These are phyloP conservation scores for Linnaemya vulpina DNA, from an alignment of 2,888 invertebrate genomes.

Conservation along the genomic window DNA sequence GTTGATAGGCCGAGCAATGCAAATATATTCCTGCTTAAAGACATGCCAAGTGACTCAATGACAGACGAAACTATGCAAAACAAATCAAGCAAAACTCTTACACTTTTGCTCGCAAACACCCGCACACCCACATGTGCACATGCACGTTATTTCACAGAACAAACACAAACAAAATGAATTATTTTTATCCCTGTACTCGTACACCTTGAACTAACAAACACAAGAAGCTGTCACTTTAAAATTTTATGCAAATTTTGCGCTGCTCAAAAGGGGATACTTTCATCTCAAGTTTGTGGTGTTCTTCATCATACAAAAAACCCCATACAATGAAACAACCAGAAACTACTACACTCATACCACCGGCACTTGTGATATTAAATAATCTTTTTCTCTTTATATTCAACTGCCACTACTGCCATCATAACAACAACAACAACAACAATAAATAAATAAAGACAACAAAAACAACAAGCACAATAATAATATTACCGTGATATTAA, in stretches of 20 bases:
- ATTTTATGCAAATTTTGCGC: slow-evolving; percentile 68
- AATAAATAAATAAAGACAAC: not conserved
- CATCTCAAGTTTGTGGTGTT: slow-evolving; percentile 65
- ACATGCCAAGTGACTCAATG: slow-evolving; percentile 35
- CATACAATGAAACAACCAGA: not conserved
- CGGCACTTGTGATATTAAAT: slow-evolving; percentile 26
- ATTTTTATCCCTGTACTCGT: slow-evolving; percentile 55
- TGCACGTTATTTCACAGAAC: slow-evolving; percentile 10
- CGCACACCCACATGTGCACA: not conserved
- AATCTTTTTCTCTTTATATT: slow-evolving; percentile 28
- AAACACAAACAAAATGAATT: slow-evolving; percentile 41
- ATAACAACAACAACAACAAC: slow-evolving; percentile 1
- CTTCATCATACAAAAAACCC: slow-evolving; percentile 48
- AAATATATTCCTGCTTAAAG: slow-evolving; percentile 35
- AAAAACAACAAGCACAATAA: slow-evolving; percentile 22
- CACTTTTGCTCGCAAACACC: not conserved
- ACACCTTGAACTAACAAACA: slow-evolving; percentile 65
- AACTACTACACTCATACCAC: not conserved
- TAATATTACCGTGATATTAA: slow-evolving; percentile 34
- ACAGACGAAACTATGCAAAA: slow-evolving; percentile 47
- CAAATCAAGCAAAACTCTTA: slow-evolving; percentile 54
- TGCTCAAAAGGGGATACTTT: slow-evolving; percentile 58
- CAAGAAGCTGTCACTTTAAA: slow-evolving; percentile 68
- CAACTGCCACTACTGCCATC: not conserved
- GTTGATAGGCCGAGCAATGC: slow-evolving; percentile 2